Evolutionary conservation across 2,113 vertebrate genomes (phyloP).

Genomic region (Ochotona curzoniae): DNA sequence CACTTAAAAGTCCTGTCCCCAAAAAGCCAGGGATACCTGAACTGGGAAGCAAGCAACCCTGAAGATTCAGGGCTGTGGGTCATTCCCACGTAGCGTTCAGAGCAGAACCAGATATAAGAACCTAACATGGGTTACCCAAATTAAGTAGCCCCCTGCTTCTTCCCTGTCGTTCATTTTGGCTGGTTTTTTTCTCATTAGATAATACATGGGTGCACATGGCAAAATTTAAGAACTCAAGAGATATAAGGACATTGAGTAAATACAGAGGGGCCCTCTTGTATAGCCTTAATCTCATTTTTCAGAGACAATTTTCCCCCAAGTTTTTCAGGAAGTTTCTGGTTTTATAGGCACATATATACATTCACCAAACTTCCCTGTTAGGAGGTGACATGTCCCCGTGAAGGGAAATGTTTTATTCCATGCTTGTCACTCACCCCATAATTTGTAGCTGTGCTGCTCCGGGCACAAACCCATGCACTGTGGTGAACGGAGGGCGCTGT

Average conservation of each 20-base stretch:
- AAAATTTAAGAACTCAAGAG: background rate
- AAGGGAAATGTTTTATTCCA: background rate
- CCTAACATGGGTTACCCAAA: background rate
- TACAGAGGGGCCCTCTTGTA: background rate
- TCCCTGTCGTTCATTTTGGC: background rate
- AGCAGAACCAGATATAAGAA: background rate
- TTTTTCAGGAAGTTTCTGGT: background rate
- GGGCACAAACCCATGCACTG: background rate
- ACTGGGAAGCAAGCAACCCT: background rate
- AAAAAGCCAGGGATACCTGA: background rate
- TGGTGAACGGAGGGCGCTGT: background rate
- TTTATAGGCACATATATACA: background rate
- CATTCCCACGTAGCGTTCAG: background rate
- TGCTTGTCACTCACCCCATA: background rate
- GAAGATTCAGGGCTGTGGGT: background rate
- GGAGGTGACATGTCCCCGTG: background rate
- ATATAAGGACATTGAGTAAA: too few relatives aligned
- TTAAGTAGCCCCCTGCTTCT: background rate
- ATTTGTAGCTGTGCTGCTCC: background rate
- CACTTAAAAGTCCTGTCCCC: background rate
- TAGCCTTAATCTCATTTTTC: background rate
- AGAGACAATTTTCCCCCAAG: background rate
- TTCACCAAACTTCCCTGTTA: background rate
- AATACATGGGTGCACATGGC: background rate
- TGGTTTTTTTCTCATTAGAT: background rate